Base-by-base conservation (phyloP, 2,113 vertebrate genomes). In the Lontra canadensis region DNA sequence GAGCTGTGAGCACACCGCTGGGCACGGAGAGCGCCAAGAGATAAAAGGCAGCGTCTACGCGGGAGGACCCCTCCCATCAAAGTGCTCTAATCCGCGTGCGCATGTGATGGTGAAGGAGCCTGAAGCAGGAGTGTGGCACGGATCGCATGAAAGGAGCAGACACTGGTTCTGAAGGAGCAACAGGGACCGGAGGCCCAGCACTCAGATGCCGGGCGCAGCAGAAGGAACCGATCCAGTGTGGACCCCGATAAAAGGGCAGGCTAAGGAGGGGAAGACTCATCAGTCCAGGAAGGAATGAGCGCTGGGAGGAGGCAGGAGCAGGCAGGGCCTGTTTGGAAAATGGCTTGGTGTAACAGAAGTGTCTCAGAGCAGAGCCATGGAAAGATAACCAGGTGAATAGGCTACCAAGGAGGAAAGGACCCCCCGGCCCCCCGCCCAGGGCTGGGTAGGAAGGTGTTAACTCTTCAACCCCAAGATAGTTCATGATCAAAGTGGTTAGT, bases 71-170 rank as follows among this genome's bases (percentile, higher is more conserved):
- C 31, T 0, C 49, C 13, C 13, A 17, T 4, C 4, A 42, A 63
- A 1, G 10, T 0, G 3, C 10, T 7, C 17, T 31, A 0, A 17
- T 10, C 29, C 42, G 42, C 0, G 42, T 7, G 4, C 12, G 3
- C 1, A 1, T 3, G 39, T 25, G 95, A 6, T 0, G 6, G 61
- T 4, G 2, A 29, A 18, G 11, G 34, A 8, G 0, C 4, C 25
- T 12, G 3, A 6, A 29, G n/a, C 20, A 29, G 49, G 20, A 7
- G 13, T 9, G 42, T n/a, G n/a, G 7, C 34, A 20, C 23, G 9
- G 6, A 31, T n/a, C 29, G 4, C 7, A 9, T 20, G n/a, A 12
- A 8, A 0, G 5, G 44, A 1, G 3, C 14, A 39, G 73, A 23
- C 6, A 4, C 29, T 12, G 14, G 44, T 17, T 49, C 26, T 63